A percentile compares a stretch with the other conserved stretches of the same genome.
Evolutionary conservation across 2,797 vertebrate genomes (phyloP).

Genomic region (Falco cherrug): DNA sequence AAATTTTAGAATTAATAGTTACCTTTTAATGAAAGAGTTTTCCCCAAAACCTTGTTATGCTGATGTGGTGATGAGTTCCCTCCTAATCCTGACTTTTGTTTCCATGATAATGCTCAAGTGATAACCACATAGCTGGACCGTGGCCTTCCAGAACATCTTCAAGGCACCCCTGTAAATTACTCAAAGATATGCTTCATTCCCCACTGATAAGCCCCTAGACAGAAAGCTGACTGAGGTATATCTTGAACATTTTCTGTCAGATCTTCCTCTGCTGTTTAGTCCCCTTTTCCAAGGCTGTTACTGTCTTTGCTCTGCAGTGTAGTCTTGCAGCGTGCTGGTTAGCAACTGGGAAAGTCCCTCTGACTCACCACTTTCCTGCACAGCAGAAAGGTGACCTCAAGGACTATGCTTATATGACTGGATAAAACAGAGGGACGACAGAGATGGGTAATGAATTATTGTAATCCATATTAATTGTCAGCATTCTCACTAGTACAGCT

Average conservation of each 20-base stretch:
- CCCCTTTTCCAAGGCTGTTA: fast-evolving
- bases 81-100: no score
- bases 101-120: no score
- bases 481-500: neutral
- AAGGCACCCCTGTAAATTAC: neutral
- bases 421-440: neutral
- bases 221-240: neutral
- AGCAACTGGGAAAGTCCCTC: neutral
- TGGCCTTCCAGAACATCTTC: neutral
- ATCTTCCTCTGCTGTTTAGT: neutral
- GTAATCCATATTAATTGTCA: neutral
- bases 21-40: neutral
- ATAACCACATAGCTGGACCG: neutral
- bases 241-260: neutral
- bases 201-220: neutral
- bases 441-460: neutral
- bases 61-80: neutral
- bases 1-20: neutral
- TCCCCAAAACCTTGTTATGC: neutral
- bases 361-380: neutral
- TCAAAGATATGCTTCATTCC: neutral
- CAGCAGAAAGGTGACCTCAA: neutral
- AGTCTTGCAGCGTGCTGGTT: neutral
- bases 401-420: neutral
- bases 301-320: neutral